Base-by-base conservation (phyloP, 2,888 invertebrate genomes). In the Griposia aprilina region DNA sequence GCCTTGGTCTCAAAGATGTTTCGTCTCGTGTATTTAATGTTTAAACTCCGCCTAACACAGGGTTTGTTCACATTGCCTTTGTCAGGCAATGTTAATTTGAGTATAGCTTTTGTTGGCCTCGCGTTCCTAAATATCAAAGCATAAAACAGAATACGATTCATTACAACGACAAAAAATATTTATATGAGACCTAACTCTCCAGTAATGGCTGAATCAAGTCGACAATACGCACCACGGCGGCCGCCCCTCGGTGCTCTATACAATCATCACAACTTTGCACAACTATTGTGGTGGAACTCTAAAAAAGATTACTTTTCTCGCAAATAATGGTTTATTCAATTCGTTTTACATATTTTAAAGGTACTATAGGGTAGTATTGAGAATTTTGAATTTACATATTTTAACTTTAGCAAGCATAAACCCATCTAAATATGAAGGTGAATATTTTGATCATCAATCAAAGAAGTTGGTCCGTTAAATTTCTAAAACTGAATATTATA, bases 191-290 rank as follows among this genome's bases (percentile, higher is more conserved):
- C 23, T 63, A 48, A 59, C 50, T 59, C 62, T n/a, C 50, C 15
- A 11, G 50, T 82, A 71, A 78, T 63, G 45, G 62, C 20, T 62
- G 30, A 62, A 71, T 77, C 52, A 66, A 77, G 30, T 41, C 55
- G 30, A 71, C 48, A 81, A 60, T 50, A 60, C 50, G 23, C 13
- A 62, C 41, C 50, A 11, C 70, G n/a, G 57, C 30, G 30, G 30
- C 70, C 65, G 59, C 41, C 66, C 41, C 59, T 68, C 65, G 66
- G n/a, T 15, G 57, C 30, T 67, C 57, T 41, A 77, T 41, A 71
- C 52, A 67, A 77, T 80, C 70, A 62, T 70, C 77, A 66, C 30
- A 71, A 82, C 62, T 81, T 41, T 5, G 48, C 41, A n/a, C 23
- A 71, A 62, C 71, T 72, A 48, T 59, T 71, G 70, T 71, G 36